Percentiles rank a stretch among this genome's conserved stretches.
Conservation (phyloP, 2,888 invertebrate species). For the Scelioninae gen. 2 region DNA sequence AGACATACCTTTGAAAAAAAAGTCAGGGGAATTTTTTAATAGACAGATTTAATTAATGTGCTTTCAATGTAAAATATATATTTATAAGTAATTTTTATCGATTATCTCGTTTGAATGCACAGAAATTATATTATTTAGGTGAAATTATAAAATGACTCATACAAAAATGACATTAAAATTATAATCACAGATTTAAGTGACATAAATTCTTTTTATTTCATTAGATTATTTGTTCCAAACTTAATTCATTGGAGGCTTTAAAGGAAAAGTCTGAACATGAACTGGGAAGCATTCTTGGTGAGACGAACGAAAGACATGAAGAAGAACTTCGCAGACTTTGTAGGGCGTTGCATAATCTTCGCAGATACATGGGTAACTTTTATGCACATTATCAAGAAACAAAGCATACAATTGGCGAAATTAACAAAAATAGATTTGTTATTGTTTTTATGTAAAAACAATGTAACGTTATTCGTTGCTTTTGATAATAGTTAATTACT, state of each 20-base stretch:
- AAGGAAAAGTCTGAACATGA: constrained; percentile 91
- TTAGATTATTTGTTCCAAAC: constrained; percentile 83
- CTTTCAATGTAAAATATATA: constrained; percentile 16
- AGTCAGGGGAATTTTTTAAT: too few species aligned
- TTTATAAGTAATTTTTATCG: constrained; percentile 29
- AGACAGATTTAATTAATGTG: too few species aligned
- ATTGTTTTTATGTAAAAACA: background rate
- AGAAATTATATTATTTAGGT: too few species aligned
- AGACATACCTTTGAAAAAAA: too few species aligned
- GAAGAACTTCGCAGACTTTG: constrained; percentile 90
- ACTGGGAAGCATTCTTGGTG: constrained; percentile 82
- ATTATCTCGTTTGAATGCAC: constrained; percentile 1
- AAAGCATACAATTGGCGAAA: background rate
- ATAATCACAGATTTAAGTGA: background rate
- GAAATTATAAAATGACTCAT: too few species aligned
- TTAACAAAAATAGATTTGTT: background rate
- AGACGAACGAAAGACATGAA: constrained; percentile 80
- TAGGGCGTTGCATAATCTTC: constrained; percentile 89
- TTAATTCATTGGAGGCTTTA: constrained; percentile 86
- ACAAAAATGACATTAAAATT: background rate
- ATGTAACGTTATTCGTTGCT: background rate
- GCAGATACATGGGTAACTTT: constrained; percentile 85
- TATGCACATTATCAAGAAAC: background rate
- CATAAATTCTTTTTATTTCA: constrained; percentile 4
- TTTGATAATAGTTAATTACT: background rate